Base-by-base conservation (phyloP, 2,113 vertebrate genomes). In the Etheostoma cragini region DNA sequence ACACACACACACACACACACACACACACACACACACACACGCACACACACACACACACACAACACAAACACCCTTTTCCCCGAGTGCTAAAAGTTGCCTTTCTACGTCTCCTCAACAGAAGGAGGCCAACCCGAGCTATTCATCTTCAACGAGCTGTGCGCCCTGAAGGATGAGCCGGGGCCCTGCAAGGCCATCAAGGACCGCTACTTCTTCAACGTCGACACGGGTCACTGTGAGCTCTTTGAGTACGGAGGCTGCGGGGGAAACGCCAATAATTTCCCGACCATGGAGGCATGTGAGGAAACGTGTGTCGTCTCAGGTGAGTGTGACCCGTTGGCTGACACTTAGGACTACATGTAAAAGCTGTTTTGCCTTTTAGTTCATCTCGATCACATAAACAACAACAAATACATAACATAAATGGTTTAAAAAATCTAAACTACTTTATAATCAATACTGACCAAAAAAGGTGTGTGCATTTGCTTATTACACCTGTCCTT, bases 181-280 rank as follows among this genome's bases (percentile, higher is more conserved):
- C 96, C 95, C 0, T 98, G 97, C 94, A 97, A 95, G 93, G 97
- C 96, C n/a, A 62, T 95, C 14, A 92, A 94, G 22, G 73, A 82
- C 0, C 94, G 94, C 0, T 98, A 90, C 72, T 97, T 95, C 91
- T 99, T 97, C 89, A 93, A 96, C 1, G 85, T 96, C 3, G 91
- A 94, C 66, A 95, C 94, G 0, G 92, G 68, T 0, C 80, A 47
- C 24, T 99, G 98, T 45, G 94, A 97, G 84, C 21, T 19, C 0
- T 99, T 99, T 74, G 93, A 95, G 3, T 99, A 96, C 0, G 97
- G 97, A 2, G 98, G 98, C n/a, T 99, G 98, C n/a, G 72, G 90
- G 0, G 98, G 98, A 65, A 99, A 99, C 56, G 72, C 85, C 49
- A 99, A 99, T 94, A 97, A 97, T 78, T 99, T 98, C 30, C 58